Evolutionary conservation across 2,797 vertebrate species (phyloP), one percentile per base, ranked within the genome.

Genomic region (Percopsis omiscomaycus): DNA sequence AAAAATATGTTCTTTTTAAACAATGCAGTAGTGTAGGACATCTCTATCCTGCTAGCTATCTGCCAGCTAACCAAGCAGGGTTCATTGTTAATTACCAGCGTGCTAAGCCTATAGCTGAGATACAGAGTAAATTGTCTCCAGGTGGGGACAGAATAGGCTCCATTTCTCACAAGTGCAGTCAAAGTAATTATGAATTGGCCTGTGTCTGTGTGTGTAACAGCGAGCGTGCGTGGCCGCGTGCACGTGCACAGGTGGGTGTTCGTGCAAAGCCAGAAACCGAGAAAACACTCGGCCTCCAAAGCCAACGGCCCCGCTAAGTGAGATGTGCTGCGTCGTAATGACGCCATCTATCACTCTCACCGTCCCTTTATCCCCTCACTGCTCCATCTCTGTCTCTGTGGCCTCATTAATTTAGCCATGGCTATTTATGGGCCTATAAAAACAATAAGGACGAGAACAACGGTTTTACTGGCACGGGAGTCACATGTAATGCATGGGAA

Each of bases 321-420:
- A 90, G 88, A 91, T 89, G 69, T 86, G 83, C 82, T 74, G 73
- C 54, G 53, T 74, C 84, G 80, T 89, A 92, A 92, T 87, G 89
- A 88, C 85, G 85, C 86, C 84, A 91, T 92, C 88, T 87, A 90
- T 92, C 89, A 91, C 69, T 85, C 75, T 87, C 85, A 85, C 83
- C 80, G 83, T 89, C 82, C 82, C 87, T 81, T 67, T 80, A 80
- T 81, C 82, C 51, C 81, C 68, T 71, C 79, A 85, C 77, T 84
- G 78, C 77, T 86, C 82, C 85, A 88, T 88, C 83, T 83, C 58
- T 79, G 71, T 85, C 82, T 85, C 80, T 72, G 73, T 74, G 85
- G 88, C 78, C 88, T 89, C 87, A 87, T 87, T 87, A 83, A 89
- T 91, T 88, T 89, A 75, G 78, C 67, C 64, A 50, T 75, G 80